Base-by-base conservation (phyloP, 30 jellyfish, hydroid and myxozoan genomes). In the Sanderia malayensis region DNA sequence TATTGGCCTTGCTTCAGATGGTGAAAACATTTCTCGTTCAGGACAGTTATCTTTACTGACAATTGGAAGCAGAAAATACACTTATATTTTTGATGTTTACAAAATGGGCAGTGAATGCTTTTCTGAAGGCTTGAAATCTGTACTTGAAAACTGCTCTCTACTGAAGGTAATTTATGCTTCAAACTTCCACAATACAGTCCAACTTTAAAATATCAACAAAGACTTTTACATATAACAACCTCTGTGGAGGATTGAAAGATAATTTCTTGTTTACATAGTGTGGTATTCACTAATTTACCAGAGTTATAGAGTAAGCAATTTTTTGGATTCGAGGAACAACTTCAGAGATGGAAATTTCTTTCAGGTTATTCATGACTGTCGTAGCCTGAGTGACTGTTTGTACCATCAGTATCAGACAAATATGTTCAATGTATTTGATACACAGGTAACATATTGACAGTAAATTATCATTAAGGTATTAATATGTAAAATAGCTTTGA, bases 1-100 rank as follows among this genome's bases (percentile, higher is more conserved):
- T 2, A 80, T 83, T 49, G 95, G 95, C 17, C 19, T 83, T 18
- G 86, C 95, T n/a, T 90, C 90, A 0, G 97, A 90, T 31, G 97
- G 95, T 6, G 64, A 67, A 32, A 69, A 72, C 3, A 71, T 90
- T 37, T 75, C 83, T 17, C 85, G 97, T 17, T 70, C 81, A 41
- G 95, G 95, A 2, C 18, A 34, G 23, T 44, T 90, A 11, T 78
- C 81, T 63, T 72, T 90, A 55, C 58, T 90, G 24, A 67, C 49
- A 7, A 73, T 90, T 46, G 97, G 95, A 33, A 53, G 91, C 52
- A 69, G 94, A 41, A 27, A 71, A 44, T 52, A 28, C 31, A 84
- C 88, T 17, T 90, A 83, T 47, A 27, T 90, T 6, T 78, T 90
- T 69, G 95, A 90, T 67, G 63, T 90, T 4, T 34, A 52, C 31